These are phyloP conservation scores for Kuschelorhynchus macadamiae DNA, from an alignment of 2,888 invertebrate species.

Conservation along the genomic window DNA sequence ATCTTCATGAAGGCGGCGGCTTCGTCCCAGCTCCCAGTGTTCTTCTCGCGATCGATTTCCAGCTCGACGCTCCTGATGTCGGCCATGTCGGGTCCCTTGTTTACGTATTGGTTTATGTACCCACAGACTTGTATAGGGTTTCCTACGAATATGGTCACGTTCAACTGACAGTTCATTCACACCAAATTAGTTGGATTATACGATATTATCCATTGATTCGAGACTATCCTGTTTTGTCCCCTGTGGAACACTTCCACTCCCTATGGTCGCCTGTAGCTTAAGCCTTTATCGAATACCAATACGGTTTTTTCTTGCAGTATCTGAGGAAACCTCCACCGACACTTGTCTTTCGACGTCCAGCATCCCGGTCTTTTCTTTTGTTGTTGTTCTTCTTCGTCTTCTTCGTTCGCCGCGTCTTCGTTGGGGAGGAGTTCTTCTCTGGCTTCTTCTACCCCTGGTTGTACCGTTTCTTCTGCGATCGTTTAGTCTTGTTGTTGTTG, in stretches of 20 bases:
- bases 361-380: neutral
- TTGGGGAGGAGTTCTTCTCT: neutral
- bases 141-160: neutral
- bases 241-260: neutral
- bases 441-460: too few relatives aligned
- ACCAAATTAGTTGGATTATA: slow-evolving; percentile 1
- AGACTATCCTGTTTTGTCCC: neutral
- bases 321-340: too few relatives aligned
- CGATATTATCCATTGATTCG: neutral
- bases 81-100: neutral
- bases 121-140: neutral
- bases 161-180: neutral
- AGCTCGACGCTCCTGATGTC: neutral
- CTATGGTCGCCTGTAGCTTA: neutral
- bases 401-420: neutral
- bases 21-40: slow-evolving; percentile 1
- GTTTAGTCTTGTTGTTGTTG: too few relatives aligned
- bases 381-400: neutral
- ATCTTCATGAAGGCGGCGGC: neutral
- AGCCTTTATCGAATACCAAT: neutral
- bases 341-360: neutral
- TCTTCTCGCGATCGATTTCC: neutral
- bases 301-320: too few relatives aligned
- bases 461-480: too few relatives aligned
- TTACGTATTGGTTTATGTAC: neutral